Evolutionary conservation across 2,888 invertebrate species (phyloP).

Genomic region (Petrophora chlorosata): DNA sequence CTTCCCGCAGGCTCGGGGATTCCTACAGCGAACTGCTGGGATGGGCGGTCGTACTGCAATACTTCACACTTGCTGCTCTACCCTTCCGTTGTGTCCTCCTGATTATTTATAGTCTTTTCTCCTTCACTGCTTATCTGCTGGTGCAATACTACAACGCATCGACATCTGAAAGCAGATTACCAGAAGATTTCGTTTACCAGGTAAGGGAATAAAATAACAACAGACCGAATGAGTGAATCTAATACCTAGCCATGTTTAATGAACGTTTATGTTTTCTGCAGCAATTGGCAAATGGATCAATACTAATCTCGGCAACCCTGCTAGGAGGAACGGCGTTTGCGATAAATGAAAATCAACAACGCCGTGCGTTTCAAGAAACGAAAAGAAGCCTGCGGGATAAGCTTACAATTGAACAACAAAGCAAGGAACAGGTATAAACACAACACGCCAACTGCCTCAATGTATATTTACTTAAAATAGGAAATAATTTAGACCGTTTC

Average conservation of each 20-base stretch:
- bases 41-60: constrained; percentile 90
- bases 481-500: background rate
- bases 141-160: constrained; percentile 69
- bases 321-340: constrained; percentile 85
- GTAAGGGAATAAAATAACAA: constrained; percentile 41
- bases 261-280: constrained; percentile 54
- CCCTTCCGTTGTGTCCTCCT: constrained; percentile 82
- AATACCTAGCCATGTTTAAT: constrained; percentile 2
- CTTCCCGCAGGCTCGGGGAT: constrained; percentile 77
- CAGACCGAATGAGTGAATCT: background rate
- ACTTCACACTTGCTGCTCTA: constrained; percentile 88
- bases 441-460: too few relatives aligned
- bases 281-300: constrained; percentile 88
- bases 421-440: constrained; percentile 91
- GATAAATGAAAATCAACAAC: constrained; percentile 93
- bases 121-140: constrained; percentile 59
- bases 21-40: constrained; percentile 86
- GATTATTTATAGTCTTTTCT: constrained; percentile 60
- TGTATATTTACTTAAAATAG: too few relatives aligned
- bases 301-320: constrained; percentile 88
- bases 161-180: constrained; percentile 56
- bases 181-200: constrained; percentile 69
- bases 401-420: constrained; percentile 96
- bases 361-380: constrained; percentile 94
- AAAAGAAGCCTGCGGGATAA: constrained; percentile 96